Evolutionary conservation across 30 jellyfish, hydroid and myxozoan genomes (phyloP), one percentile per base, ranked within the genome.

Genomic region (Hydractinia symbiolongicarpus): DNA sequence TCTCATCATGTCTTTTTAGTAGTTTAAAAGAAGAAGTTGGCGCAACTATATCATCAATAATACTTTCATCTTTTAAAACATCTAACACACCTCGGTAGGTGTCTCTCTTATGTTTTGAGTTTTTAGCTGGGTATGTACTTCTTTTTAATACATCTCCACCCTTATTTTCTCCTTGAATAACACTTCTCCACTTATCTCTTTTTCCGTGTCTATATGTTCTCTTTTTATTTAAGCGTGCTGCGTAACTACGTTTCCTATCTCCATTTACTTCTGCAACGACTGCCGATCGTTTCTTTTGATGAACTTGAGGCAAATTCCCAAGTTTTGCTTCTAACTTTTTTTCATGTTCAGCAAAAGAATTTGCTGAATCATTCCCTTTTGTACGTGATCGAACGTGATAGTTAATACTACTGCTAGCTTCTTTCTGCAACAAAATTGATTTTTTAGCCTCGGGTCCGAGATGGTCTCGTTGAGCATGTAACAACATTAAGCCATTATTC

Each of bases 391-490:
- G 75, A 52, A 77, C 85, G 56, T 77, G 85, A 44, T 77, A 77
- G 44, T 77, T 77, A 0, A 77, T 77, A 64, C 74, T 64, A 51
- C 74, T 76, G 30, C 84, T 76, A 44, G 61, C 72, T 5, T 77
- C 53, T 14, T 53, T 55, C 15, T 77, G 72, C 54, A 17, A 11
- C 51, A 77, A 19, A 5, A 15, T 21, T 8, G 85, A 77, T 61
- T 77, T 77, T 49, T 77, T 77, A 7, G 21, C 79, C 60, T 77
- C 85, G 9, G 85, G 54, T 16, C 60, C 85, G 11, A 64, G n/a
- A 64, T 77, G 85, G 51, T 78, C 60, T 61, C 85, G 56, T 30
- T 77, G 85, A 13, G 85, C 85, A 15, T 77, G 85, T 44, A 77
- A 64, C 56, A 77, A 14, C 76, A 77, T 77, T 49, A 77, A 64